Conservation (phyloP, 1,140 invertebrate species). For the Olivierus martensii region DNA sequence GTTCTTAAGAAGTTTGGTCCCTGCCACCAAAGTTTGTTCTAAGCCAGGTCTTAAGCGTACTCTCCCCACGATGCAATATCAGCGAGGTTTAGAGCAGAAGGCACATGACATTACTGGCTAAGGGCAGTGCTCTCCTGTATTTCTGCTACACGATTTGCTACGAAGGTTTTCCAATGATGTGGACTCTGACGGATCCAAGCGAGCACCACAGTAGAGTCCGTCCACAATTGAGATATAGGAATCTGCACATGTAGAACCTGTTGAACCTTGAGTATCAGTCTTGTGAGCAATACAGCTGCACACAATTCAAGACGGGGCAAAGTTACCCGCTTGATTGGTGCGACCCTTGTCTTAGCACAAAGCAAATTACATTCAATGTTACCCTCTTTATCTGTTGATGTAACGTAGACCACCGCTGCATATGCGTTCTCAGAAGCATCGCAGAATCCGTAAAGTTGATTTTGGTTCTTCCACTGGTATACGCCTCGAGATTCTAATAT, state of each 20-base stretch:
- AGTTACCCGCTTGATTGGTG: slow-evolving; percentile 6
- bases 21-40: too few species aligned
- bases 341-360: slow-evolving; percentile 4
- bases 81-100: slow-evolving; percentile 20
- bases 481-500: background rate
- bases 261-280: too few species aligned
- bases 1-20: too few species aligned
- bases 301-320: slow-evolving; percentile 4
- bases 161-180: slow-evolving; percentile 29
- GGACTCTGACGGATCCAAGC: slow-evolving; percentile 24
- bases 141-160: slow-evolving; percentile 29
- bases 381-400: background rate
- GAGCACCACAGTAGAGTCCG: slow-evolving; percentile 27
- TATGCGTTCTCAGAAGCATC: slow-evolving; percentile 15
- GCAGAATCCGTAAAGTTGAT: slow-evolving; percentile 7
- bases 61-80: too few species aligned
- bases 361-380: background rate
- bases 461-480: background rate
- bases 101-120: slow-evolving; percentile 21
- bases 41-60: too few species aligned
- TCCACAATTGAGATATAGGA: slow-evolving; percentile 20
- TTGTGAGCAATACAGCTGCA: background rate
- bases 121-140: slow-evolving; percentile 23
- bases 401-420: slow-evolving; percentile 12
- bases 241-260: background rate